Evolutionary conservation across 2,113 vertebrate genomes (phyloP).

Genomic region (Choloepus hoffmanni): DNA sequence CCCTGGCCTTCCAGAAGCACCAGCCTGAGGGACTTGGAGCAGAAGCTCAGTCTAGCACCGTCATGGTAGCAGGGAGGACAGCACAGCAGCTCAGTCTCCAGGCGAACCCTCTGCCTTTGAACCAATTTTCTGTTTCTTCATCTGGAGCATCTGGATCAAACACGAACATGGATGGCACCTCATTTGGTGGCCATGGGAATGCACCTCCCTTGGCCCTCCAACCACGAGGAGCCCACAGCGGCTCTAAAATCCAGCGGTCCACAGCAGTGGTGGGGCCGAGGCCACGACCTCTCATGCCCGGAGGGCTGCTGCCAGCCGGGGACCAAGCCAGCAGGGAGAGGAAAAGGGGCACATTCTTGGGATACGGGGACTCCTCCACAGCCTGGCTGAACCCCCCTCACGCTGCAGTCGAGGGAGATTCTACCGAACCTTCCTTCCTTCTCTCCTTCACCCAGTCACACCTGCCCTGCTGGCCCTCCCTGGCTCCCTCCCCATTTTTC

Average conservation of each 20-base stretch:
- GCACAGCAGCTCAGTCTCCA: not conserved
- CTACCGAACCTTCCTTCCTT: not conserved
- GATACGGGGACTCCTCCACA: not conserved
- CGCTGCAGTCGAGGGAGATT: not conserved
- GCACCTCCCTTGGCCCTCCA: fast-evolving
- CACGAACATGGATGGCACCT: not conserved
- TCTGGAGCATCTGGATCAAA: not conserved
- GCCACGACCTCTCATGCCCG: not conserved
- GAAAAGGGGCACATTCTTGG: not conserved
- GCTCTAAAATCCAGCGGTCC: not conserved
- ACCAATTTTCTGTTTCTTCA: not conserved
- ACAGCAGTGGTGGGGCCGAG: not conserved
- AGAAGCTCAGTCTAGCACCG: not conserved
- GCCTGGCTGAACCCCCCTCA: not conserved
- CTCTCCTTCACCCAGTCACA: not conserved
- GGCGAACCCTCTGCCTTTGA: not conserved
- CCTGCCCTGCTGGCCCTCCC: not conserved
- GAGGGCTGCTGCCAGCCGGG: not conserved
- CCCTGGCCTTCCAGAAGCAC: not conserved
- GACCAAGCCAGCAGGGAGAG: not conserved
- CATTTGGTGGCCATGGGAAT: not conserved
- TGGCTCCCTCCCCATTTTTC: not conserved
- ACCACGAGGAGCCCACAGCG: no score
- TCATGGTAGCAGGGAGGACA: fast-evolving
- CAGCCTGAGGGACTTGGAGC: not conserved